Evolutionary conservation across 2,888 invertebrate species (phyloP).

Genomic region (Drosophila setosimentum): DNA sequence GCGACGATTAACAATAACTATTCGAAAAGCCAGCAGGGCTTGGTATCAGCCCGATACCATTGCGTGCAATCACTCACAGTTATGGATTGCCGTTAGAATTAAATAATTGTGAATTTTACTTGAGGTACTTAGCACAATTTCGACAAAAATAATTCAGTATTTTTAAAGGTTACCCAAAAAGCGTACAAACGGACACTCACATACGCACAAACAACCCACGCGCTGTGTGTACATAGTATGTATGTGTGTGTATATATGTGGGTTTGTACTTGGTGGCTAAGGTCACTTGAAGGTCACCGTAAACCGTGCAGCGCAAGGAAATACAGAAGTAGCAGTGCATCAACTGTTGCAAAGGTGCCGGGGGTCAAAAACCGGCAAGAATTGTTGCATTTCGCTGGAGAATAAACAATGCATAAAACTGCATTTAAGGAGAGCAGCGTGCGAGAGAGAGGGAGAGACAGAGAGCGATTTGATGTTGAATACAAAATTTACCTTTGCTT

Average conservation of each 20-base stretch:
- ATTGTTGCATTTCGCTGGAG: slow-evolving; percentile 58
- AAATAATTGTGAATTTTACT: neutral
- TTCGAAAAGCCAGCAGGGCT: neutral
- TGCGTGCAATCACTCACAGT: neutral
- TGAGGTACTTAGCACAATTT: slow-evolving; percentile 1
- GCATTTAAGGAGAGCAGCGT: slow-evolving; percentile 15
- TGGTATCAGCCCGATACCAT: slow-evolving; percentile 20
- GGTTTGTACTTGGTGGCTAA: slow-evolving; percentile 55
- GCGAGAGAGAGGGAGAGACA: neutral
- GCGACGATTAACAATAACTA: neutral
- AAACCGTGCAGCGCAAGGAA: slow-evolving; percentile 54
- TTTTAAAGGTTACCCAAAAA: slow-evolving; percentile 25
- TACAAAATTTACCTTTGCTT: slow-evolving; percentile 78
- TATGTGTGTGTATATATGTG: slow-evolving; percentile 19
- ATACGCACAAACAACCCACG: slow-evolving; percentile 10
- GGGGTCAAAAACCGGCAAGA: slow-evolving; percentile 50
- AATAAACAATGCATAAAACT: slow-evolving; percentile 37
- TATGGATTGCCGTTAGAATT: neutral
- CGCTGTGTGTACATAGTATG: slow-evolving; percentile 16
- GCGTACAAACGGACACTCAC: slow-evolving; percentile 4
- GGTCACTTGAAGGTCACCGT: slow-evolving; percentile 78
- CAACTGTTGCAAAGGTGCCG: slow-evolving; percentile 27
- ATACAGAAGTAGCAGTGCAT: slow-evolving; percentile 56
- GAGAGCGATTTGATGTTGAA: neutral
- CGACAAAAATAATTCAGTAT: slow-evolving; percentile 12